A percentile compares a stretch with the other conserved stretches of the same genome.
phyloP scores from a whole-genome alignment of 1,140 invertebrate species.

The Bombus huntii region DNA sequence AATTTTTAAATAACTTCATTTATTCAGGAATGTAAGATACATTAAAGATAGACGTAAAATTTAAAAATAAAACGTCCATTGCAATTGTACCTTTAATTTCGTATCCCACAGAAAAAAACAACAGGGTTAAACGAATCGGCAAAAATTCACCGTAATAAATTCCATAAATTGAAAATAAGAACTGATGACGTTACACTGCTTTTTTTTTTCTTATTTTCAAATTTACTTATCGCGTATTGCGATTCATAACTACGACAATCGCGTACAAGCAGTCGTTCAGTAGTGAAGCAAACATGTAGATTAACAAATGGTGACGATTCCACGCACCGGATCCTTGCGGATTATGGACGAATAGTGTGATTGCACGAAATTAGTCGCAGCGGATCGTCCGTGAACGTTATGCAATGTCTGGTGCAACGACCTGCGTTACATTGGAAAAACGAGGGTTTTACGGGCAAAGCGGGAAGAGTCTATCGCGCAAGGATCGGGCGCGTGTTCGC shows the following conservation, averaged over 20 bases:
- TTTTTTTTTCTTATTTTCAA: too few species aligned
- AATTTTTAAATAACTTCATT: too few species aligned
- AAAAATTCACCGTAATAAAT: too few species aligned
- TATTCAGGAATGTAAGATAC: too few species aligned
- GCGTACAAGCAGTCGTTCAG: neutral
- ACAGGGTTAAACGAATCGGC: too few species aligned
- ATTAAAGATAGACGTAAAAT: too few species aligned
- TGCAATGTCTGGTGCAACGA: constrained; percentile 51
- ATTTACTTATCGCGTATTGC: neutral
- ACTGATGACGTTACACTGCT: too few species aligned
- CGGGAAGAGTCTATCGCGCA: neutral
- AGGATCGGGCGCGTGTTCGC: constrained; percentile 2
- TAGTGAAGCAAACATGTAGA: neutral
- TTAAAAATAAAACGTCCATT: too few species aligned
- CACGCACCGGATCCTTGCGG: constrained; percentile 28
- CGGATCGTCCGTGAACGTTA: constrained; percentile 39
- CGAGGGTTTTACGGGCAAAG: constrained; percentile 13
- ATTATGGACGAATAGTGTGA: constrained; percentile 37
- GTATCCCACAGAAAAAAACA: too few species aligned
- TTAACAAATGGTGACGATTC: constrained; percentile 27
- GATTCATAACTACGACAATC: too few species aligned
- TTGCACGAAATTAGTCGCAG: constrained; percentile 36
- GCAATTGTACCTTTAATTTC: too few species aligned
- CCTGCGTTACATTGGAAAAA: constrained; percentile 29
- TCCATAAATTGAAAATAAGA: too few species aligned